Base-by-base conservation (phyloP, 2,113 vertebrate genomes). In the Rhinopithecus roxellana region DNA sequence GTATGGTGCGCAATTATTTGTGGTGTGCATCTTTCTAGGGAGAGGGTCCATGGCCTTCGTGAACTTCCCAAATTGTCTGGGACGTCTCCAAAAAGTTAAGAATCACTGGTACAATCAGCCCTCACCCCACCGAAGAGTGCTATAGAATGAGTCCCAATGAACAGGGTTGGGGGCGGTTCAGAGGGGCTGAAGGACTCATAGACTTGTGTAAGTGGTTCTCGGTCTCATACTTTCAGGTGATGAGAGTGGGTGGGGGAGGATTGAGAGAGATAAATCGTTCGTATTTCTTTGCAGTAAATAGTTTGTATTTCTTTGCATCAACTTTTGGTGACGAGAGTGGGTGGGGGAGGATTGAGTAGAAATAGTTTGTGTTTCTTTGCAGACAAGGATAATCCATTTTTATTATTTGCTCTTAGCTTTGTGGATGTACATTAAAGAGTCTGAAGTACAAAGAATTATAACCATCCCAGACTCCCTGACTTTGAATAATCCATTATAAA, bases 401-500 rank as follows among this genome's bases (percentile, higher is more conserved):
- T 92, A 35, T 96, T 82, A 87, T 79, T 64, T 79, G 72, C 92
- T 90, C 40, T 96, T 77, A 83, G 75, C 55, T 87, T 83, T 88
- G 43, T 92, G 78, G 50, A 74, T 83, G 13, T 95, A 50, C 50
- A 72, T 75, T 78, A 69, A 48, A 32, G 45, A 91, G 67, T 84
- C 64, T 90, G 43, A 10, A 93, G 22, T 82, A 77, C 50, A 83
- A 95, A 92, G 82, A 95, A 94, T 97, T 91, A 94, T 48, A 91
- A 78, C 38, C 83, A 96, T 82, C 80, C 89, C 57, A 96, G 92
- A 90, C 81, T 88, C 74, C 80, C 85, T 95, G 95, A 50, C 87
- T 97, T 96, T 80, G 90, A 98, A 96, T 96, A 94, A 94, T 95
- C 86, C 84, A 84, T 97, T 97, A 98, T 96, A 94, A 98, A 97